phyloP scores from a whole-genome alignment of 2,797 vertebrate species.

The Epinephelus awoara region DNA sequence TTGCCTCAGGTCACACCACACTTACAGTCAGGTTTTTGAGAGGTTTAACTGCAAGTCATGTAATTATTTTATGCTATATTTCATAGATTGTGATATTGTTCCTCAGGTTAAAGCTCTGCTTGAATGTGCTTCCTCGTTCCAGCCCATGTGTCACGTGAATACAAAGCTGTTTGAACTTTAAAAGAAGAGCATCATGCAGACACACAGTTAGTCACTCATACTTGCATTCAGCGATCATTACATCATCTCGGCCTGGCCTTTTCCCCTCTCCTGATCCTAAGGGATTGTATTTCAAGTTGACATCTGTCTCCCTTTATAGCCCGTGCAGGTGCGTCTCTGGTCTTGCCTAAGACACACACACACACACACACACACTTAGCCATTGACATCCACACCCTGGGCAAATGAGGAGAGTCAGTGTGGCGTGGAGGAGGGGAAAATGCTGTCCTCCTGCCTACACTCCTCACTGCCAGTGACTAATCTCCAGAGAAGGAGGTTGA shows the following conservation, averaged over 20 bases:
- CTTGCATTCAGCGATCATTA: constrained; percentile 24
- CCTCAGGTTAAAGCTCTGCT: not conserved
- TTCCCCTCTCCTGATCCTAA: not conserved
- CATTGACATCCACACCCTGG: constrained; percentile 48
- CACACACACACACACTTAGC: constrained; percentile 2
- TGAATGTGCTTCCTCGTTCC: constrained; percentile 6
- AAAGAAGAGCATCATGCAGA: not conserved
- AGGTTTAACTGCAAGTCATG: not conserved
- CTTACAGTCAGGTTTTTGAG: constrained; percentile 1
- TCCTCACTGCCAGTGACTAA: constrained; percentile 42
- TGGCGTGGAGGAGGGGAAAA: constrained; percentile 32
- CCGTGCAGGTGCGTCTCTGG: constrained; percentile 57
- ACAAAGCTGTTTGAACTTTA: constrained; percentile 5
- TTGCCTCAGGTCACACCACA: accelerated
- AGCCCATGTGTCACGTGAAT: constrained; percentile 2
- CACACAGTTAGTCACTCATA: not conserved
- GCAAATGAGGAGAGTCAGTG: constrained; percentile 29
- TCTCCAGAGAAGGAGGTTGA: constrained; percentile 50
- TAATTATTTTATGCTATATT: not conserved
- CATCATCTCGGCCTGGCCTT: constrained; percentile 10
- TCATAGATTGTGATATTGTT: not conserved
- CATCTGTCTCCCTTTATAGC: constrained; percentile 57
- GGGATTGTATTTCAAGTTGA: constrained; percentile 55
- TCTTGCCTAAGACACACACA: not conserved
- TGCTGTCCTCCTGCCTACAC: constrained; percentile 29